These are phyloP conservation scores for Lumbricus terrestris DNA, from an alignment of 2,888 invertebrate genomes.

Conservation along the genomic window DNA sequence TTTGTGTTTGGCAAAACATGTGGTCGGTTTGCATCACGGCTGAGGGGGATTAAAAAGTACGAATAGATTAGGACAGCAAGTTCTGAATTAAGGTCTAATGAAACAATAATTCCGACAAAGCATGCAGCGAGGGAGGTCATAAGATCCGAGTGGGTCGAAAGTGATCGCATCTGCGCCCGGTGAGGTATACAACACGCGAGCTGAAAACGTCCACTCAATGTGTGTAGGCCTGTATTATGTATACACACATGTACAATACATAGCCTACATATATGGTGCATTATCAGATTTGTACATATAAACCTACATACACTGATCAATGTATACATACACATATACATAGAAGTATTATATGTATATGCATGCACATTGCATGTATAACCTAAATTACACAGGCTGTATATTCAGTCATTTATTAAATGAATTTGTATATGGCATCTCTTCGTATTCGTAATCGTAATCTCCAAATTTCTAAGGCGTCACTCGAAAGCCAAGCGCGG, in stretches of 20 bases:
- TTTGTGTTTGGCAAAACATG: neutral
- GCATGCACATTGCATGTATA: too few species aligned
- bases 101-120: neutral
- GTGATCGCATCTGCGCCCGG: neutral
- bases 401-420: too few species aligned
- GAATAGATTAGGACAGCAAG: neutral
- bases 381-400: too few species aligned
- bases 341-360: neutral
- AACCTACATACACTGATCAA: neutral
- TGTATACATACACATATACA: neutral
- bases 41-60: neutral
- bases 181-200: too few species aligned
- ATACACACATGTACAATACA: neutral
- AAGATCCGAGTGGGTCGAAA: neutral
- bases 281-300: neutral
- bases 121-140: neutral
- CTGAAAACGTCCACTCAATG: neutral
- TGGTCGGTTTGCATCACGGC: neutral
- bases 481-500: too few species aligned
- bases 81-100: slow-evolving; percentile 3
- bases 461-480: too few species aligned
- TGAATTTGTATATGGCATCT: too few species aligned
- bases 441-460: too few species aligned
- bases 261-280: too few species aligned
- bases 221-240: neutral